These are phyloP conservation scores for Papilio polytes DNA, from an alignment of 1,140 invertebrate genomes.

Conservation along the genomic window DNA sequence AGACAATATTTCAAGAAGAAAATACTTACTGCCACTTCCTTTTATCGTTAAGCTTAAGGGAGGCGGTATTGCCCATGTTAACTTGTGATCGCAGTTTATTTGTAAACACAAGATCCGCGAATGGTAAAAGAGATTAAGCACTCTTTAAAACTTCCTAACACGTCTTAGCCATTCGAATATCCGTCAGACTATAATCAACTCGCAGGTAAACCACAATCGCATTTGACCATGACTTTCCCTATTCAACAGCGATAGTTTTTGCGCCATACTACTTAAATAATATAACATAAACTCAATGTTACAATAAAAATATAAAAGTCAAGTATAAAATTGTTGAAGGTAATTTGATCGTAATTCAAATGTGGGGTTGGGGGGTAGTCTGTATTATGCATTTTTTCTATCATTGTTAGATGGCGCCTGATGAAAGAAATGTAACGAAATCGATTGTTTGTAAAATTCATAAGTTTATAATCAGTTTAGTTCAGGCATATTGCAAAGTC, in stretches of 20 bases:
- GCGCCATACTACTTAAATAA: slow-evolving; percentile 51
- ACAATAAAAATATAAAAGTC: neutral
- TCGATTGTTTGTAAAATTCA: slow-evolving; percentile 3
- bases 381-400: neutral
- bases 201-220: slow-evolving; percentile 51
- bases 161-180: slow-evolving; percentile 63
- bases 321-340: neutral
- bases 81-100: slow-evolving; percentile 34
- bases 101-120: slow-evolving; percentile 41
- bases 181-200: slow-evolving; percentile 52
- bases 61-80: slow-evolving; percentile 74
- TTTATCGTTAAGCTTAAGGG: slow-evolving; percentile 73
- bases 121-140: neutral
- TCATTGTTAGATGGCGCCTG: neutral
- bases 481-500: neutral
- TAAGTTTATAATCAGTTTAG: neutral
- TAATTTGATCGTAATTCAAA: neutral
- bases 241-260: slow-evolving; percentile 44
- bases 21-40: slow-evolving; percentile 74
- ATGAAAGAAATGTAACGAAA: neutral
- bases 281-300: slow-evolving; percentile 31
- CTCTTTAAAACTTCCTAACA: slow-evolving; percentile 42
- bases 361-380: neutral
- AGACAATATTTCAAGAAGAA: slow-evolving; percentile 14
- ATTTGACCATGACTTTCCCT: slow-evolving; percentile 75